These are phyloP conservation scores for Aptenodytes patagonicus DNA, from an alignment of 2,113 vertebrate species.

Conservation along the genomic window DNA sequence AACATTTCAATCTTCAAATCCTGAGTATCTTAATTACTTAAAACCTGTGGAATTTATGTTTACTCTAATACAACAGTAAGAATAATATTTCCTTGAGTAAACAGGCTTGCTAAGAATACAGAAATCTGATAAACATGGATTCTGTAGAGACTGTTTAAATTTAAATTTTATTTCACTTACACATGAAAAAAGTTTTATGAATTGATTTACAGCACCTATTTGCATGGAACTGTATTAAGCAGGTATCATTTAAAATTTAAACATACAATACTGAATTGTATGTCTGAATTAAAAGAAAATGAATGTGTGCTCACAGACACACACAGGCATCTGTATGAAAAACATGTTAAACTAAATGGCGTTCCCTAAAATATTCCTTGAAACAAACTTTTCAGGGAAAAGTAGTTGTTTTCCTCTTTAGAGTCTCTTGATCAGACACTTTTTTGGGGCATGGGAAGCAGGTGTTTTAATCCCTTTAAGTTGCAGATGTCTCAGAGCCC, in stretches of 20 bases:
- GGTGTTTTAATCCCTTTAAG: background rate
- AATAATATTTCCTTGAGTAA: conserved; percentile 44
- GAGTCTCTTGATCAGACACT: background rate
- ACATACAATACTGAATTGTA: background rate
- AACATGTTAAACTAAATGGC: background rate
- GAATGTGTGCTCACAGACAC: background rate
- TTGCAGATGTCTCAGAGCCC: background rate
- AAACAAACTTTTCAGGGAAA: background rate
- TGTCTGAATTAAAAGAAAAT: background rate
- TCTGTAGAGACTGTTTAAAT: background rate
- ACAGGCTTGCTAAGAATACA: conserved; percentile 1
- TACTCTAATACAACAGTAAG: background rate
- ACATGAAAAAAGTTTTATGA: background rate
- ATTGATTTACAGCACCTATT: background rate
- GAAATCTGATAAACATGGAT: conserved; percentile 18
- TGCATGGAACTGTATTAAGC: background rate
- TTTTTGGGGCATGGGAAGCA: background rate
- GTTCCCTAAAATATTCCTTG: background rate
- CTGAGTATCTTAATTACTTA: conserved; percentile 33
- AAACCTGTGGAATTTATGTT: conserved; percentile 14
- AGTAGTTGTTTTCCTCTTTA: background rate
- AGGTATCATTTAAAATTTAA: background rate
- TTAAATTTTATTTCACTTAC: conserved; percentile 26
- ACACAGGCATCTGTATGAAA: background rate
- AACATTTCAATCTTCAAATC: conserved; percentile 29